These are phyloP conservation scores for Macrotus californicus DNA, from an alignment of 2,113 vertebrate genomes.

Conservation along the genomic window DNA sequence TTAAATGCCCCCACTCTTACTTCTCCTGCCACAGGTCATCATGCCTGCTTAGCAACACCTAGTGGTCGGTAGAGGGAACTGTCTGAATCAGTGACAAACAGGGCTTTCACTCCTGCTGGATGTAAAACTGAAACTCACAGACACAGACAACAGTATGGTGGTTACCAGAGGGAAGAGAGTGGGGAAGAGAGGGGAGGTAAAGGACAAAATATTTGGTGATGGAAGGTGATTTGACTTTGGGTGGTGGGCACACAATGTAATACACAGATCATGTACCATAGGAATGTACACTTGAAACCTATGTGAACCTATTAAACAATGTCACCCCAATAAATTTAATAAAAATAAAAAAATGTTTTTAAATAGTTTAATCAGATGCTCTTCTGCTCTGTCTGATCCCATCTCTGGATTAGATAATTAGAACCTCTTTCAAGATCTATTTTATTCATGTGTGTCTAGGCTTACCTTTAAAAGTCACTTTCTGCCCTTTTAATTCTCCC, in stretches of 20 bases:
- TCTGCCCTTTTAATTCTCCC: neutral
- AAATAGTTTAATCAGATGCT: neutral
- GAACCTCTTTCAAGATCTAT: neutral
- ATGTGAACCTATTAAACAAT: too few species aligned
- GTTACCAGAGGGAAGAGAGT: too few species aligned
- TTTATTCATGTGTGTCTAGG: neutral
- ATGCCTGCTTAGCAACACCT: constrained; percentile 49
- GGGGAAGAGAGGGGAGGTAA: too few species aligned
- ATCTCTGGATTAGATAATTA: neutral
- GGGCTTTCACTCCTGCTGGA: neutral
- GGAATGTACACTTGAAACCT: too few species aligned
- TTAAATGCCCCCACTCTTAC: neutral
- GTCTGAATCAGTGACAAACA: neutral
- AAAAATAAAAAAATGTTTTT: too few species aligned
- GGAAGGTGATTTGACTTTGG: too few species aligned
- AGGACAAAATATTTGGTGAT: too few species aligned
- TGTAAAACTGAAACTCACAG: too few species aligned
- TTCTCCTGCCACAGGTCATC: neutral
- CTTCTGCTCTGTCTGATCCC: neutral
- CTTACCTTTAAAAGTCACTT: neutral
- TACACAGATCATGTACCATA: too few species aligned
- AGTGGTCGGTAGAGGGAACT: constrained; percentile 19
- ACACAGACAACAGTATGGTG: too few species aligned
- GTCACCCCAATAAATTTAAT: too few species aligned
- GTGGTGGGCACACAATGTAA: too few species aligned